A percentile compares a stretch with the other conserved stretches of the same genome.
Conservation (phyloP, 2,888 invertebrate genomes). For the Drosophila mettleri region DNA sequence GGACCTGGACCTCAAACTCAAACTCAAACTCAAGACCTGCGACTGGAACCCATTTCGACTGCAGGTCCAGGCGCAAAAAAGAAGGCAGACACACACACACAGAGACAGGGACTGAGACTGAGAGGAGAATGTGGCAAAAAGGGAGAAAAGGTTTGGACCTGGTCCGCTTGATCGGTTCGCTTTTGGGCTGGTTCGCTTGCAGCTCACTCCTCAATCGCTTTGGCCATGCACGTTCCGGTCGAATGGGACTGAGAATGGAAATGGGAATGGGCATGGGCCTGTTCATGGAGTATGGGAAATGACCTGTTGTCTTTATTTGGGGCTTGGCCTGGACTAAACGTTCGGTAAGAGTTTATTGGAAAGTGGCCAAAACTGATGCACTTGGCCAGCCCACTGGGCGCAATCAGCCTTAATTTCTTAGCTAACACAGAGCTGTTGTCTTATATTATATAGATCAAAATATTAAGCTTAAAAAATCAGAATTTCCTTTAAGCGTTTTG, state of each 20-base stretch:
- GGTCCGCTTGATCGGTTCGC: constrained; percentile 45
- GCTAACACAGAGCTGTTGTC: not conserved
- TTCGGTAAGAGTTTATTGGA: constrained; percentile 50
- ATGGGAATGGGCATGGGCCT: constrained; percentile 1
- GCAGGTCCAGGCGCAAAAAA: constrained; percentile 52
- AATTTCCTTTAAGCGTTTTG: no score
- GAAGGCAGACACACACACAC: constrained; percentile 42
- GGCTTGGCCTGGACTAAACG: constrained; percentile 52
- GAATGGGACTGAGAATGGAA: constrained; percentile 29
- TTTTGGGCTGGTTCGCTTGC: constrained; percentile 50
- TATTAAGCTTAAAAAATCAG: no score
- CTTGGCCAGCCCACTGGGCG: constrained; percentile 17
- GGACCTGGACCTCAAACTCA: constrained; percentile 61
- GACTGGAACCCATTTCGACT: constrained; percentile 45
- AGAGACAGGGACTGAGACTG: not conserved
- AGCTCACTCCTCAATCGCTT: constrained; percentile 56
- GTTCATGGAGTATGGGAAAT: constrained; percentile 47
- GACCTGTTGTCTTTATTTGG: constrained; percentile 59
- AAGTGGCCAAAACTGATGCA: constrained; percentile 40
- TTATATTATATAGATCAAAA: not conserved
- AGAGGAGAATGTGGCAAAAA: constrained; percentile 61
- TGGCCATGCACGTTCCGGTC: constrained; percentile 57
- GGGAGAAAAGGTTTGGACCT: constrained; percentile 45
- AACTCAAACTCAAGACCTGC: constrained; percentile 36
- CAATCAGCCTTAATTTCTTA: constrained; percentile 18